Conservation (phyloP, 2,888 invertebrate genomes). For the Adelognathus sp. region DNA sequence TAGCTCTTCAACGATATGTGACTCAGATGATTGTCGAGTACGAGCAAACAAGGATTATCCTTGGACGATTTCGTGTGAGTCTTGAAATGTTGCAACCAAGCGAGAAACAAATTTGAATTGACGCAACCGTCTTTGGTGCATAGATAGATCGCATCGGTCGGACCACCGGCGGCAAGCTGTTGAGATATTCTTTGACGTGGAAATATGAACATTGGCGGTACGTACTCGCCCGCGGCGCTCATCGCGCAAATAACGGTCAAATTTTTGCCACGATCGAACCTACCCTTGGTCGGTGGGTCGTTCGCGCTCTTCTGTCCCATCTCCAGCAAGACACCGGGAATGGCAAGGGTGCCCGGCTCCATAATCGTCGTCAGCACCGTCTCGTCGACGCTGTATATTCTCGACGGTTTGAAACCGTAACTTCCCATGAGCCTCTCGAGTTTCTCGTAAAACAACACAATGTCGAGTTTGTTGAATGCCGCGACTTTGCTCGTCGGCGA, state of each 20-base stretch:
- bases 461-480: slow-evolving; percentile 45
- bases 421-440: slow-evolving; percentile 36
- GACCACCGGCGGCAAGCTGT: slow-evolving; percentile 77
- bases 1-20: slow-evolving; percentile 64
- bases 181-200: slow-evolving; percentile 78
- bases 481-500: slow-evolving; percentile 45
- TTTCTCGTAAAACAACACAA: slow-evolving; percentile 47
- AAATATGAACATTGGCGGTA: slow-evolving; percentile 81
- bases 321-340: slow-evolving; percentile 74
- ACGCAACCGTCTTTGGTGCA: slow-evolving; percentile 72
- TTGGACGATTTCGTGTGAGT: slow-evolving; percentile 69
- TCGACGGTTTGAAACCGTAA: slow-evolving; percentile 31
- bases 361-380: slow-evolving; percentile 55
- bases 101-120: slow-evolving; percentile 50
- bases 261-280: slow-evolving; percentile 54
- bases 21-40: slow-evolving; percentile 69
- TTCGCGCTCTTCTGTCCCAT: slow-evolving; percentile 66
- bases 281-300: slow-evolving; percentile 16
- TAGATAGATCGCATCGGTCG: slow-evolving; percentile 73
- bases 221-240: slow-evolving; percentile 76
- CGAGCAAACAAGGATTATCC: slow-evolving; percentile 72
- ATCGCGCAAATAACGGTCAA: slow-evolving; percentile 73
- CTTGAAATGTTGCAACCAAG: slow-evolving; percentile 68
- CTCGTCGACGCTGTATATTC: slow-evolving; percentile 57
- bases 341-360: slow-evolving; percentile 40